phyloP scores from a whole-genome alignment of 2,888 invertebrate species.

The Urechis unicinctus region DNA sequence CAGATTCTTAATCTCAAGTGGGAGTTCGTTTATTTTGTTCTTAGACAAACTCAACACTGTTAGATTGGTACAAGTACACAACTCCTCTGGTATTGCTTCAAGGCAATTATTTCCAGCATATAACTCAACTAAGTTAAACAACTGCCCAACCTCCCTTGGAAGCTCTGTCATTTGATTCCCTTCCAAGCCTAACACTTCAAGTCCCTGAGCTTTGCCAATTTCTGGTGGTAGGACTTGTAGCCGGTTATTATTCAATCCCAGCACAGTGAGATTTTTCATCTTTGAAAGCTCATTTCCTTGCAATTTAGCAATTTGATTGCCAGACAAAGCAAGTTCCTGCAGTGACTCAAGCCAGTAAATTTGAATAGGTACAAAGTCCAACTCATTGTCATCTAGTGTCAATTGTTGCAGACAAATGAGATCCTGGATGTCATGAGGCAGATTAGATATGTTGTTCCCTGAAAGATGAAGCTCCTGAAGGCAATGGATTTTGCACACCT shows the following conservation, averaged over 20 bases:
- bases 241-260: slow-evolving; percentile 38
- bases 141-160: slow-evolving; percentile 32
- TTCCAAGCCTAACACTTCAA: slow-evolving; percentile 35
- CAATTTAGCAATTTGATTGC: slow-evolving; percentile 31
- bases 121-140: slow-evolving; percentile 35
- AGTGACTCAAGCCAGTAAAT: slow-evolving; percentile 31
- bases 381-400: slow-evolving; percentile 39
- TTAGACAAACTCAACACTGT: slow-evolving; percentile 33
- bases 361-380: slow-evolving; percentile 43
- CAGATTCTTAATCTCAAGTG: slow-evolving; percentile 39
- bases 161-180: slow-evolving; percentile 32
- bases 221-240: slow-evolving; percentile 33
- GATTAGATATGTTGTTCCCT: slow-evolving; percentile 40
- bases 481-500: slow-evolving; percentile 34
- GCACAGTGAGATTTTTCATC: slow-evolving; percentile 28
- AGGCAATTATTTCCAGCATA: slow-evolving; percentile 37
- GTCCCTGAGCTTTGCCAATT: slow-evolving; percentile 24
- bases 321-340: slow-evolving; percentile 36
- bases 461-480: slow-evolving; percentile 33
- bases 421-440: slow-evolving; percentile 39
- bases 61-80: slow-evolving; percentile 35
- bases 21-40: slow-evolving; percentile 34
- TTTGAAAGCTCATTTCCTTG: slow-evolving; percentile 30
- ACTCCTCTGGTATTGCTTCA: slow-evolving; percentile 32
- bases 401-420: slow-evolving; percentile 32